A percentile compares a stretch with the other conserved stretches of the same genome.
Conservation (phyloP, 2,113 vertebrate species). For the Rutilus rutilus region DNA sequence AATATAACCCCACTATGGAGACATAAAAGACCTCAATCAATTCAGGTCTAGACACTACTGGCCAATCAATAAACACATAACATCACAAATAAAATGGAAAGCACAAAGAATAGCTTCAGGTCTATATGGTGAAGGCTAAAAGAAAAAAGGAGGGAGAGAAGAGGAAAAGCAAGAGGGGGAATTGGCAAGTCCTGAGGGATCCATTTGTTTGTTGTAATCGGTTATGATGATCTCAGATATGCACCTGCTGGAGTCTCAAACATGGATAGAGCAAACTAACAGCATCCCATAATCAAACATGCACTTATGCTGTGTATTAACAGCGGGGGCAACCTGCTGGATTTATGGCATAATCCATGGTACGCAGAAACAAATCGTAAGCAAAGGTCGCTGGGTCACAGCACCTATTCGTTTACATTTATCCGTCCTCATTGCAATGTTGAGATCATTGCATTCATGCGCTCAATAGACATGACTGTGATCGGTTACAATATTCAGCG, state of each 20-base stretch:
- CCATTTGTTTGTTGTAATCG: neutral
- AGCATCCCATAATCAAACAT: neutral
- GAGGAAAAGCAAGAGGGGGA: conserved; percentile 23
- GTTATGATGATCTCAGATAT: neutral
- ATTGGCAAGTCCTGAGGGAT: neutral
- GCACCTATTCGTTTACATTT: no score
- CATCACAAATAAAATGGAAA: conserved; percentile 35
- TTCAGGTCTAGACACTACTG: conserved; percentile 45
- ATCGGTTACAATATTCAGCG: no score
- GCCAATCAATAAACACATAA: conserved; percentile 44
- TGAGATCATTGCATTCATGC: no score
- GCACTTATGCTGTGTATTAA: neutral
- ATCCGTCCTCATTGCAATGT: no score
- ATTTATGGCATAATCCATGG: no score
- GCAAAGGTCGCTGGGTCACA: no score
- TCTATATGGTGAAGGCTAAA: neutral
- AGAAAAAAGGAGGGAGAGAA: neutral
- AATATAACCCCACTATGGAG: conserved; percentile 40
- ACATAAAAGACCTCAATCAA: conserved; percentile 52
- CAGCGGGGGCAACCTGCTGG: neutral
- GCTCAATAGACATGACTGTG: no score
- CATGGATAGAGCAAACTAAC: neutral
- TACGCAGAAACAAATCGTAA: no score
- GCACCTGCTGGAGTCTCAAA: conserved; percentile 12
- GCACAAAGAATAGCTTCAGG: conserved; percentile 26